Evolutionary conservation across 2,797 vertebrate genomes (phyloP), one percentile per base, ranked within the genome.

Genomic region (Valencia hispanica): DNA sequence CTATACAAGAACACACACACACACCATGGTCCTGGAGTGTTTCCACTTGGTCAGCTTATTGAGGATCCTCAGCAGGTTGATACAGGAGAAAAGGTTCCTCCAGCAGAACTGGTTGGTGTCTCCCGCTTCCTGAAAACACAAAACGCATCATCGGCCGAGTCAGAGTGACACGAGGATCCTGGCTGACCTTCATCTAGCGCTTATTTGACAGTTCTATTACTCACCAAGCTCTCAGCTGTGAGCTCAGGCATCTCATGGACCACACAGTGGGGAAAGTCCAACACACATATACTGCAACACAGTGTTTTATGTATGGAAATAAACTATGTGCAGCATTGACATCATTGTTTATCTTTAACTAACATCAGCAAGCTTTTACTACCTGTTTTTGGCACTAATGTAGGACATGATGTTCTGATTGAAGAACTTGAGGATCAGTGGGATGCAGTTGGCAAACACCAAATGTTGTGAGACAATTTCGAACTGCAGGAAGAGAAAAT

Each of bases 331-430:
- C 30, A 59, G 4, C 3, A 1, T 1, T 18, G 3, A 61, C 12
- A 27, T 27, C 18, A 51, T 27, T 55, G 7, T 30, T 30, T 12
- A 30, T 57, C 27, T 47, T 59, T 43, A 2, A 9, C 14, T 65
- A 39, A 1, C 18, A 2, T 22, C 4, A 36, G 11, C 32, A 2
- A 53, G 17, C 12, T 6, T 34, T 39, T 39, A 74, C 41, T 94
- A 99, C 98, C 98, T 98, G 96, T 99, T 99, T 91, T 98, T 99
- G 94, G 98, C 97, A 83, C 97, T 96, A 94, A 99, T 99, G 77
- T 99, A 99, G 73, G 98, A 99, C 96, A 99, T 96, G 93, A 99
- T 98, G 93, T 99, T 99, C 94, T 99, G 98, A 94, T 99, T 99
- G 96, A 99, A 99, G 96, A 99, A 99, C 93, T 99, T 99, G 88